A percentile compares a stretch with the other conserved stretches of the same genome.
Evolutionary conservation across 2,888 invertebrate species (phyloP).

Genomic region (Thymelicus sylvestris): DNA sequence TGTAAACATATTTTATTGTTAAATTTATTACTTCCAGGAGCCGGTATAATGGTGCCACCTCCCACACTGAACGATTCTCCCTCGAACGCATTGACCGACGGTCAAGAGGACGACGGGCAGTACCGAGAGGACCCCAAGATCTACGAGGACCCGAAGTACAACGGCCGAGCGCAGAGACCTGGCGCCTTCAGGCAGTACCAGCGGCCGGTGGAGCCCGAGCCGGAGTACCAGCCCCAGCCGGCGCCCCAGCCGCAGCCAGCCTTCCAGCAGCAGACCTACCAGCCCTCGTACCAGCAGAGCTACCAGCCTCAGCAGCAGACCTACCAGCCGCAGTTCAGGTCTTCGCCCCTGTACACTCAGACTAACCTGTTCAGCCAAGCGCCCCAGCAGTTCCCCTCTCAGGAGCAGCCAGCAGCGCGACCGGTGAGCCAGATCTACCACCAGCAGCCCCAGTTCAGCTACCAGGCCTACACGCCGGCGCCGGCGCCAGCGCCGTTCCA

Average conservation of each 20-base stretch:
- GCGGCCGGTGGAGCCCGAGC: conserved; percentile 45
- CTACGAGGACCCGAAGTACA: conserved; percentile 90
- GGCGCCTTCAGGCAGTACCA: conserved; percentile 61
- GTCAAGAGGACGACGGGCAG: conserved; percentile 93
- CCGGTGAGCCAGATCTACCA: conserved; percentile 75
- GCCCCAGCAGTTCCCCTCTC: conserved; percentile 67
- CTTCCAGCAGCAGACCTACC: conserved; percentile 55
- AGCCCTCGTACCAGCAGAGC: conserved; percentile 41
- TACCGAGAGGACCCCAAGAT: conserved; percentile 93
- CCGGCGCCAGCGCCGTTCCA: conserved; percentile 66
- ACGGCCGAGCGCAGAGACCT: conserved; percentile 62
- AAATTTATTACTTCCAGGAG: conserved; percentile 65
- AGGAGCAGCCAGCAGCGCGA: conserved; percentile 49
- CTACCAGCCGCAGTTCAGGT: conserved; percentile 47
- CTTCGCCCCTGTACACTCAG: conserved; percentile 50
- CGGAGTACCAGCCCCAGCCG: conserved; percentile 48
- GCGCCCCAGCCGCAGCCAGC: conserved; percentile 49
- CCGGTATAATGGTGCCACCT: conserved; percentile 92
- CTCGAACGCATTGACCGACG: conserved; percentile 82
- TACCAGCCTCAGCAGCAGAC: conserved; percentile 47
- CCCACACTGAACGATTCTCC: conserved; percentile 86
- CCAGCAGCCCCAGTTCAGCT: conserved; percentile 73
- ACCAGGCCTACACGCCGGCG: conserved; percentile 61
- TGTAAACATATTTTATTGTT: too few species aligned
- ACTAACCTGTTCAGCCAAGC: conserved; percentile 61